These are phyloP conservation scores for Peromyscus maniculatus DNA, from an alignment of 2,113 vertebrate species.

Conservation along the genomic window DNA sequence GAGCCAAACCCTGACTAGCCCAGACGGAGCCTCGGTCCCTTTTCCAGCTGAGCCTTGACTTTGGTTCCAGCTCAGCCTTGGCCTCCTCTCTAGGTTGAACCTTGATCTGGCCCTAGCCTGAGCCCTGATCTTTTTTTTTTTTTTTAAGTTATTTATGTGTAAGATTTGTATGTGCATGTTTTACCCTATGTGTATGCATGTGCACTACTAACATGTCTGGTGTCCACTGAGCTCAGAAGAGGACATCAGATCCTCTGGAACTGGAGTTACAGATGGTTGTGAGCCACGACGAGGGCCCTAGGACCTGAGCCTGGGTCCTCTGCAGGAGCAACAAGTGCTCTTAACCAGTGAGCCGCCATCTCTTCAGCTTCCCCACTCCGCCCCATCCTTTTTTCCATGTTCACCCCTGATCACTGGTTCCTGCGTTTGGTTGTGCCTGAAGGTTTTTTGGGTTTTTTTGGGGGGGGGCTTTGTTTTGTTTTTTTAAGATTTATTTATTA, in stretches of 20 bases:
- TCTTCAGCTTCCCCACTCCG: not conserved
- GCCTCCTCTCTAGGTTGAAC: not conserved
- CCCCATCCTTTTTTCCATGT: not conserved
- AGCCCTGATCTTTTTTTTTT: not conserved
- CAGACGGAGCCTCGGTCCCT: not conserved
- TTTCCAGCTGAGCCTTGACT: not conserved
- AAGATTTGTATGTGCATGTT: not conserved
- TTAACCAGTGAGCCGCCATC: not conserved
- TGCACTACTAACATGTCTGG: not conserved
- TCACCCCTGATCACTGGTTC: not conserved
- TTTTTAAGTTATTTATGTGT: not conserved
- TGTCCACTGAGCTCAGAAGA: not conserved
- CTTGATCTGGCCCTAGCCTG: not conserved
- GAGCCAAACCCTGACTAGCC: not conserved
- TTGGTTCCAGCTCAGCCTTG: not conserved
- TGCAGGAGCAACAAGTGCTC: not conserved
- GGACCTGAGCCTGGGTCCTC: not conserved
- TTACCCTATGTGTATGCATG: not conserved
- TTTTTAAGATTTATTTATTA: no score
- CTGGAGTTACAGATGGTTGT: not conserved
- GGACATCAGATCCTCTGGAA: not conserved
- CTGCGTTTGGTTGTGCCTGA: not conserved
- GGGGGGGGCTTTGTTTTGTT: no score
- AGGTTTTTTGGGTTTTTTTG: not conserved
- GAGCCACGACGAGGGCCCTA: not conserved